A percentile compares a stretch with the other conserved stretches of the same genome.
Conservation (phyloP, 2,113 vertebrate species). For the Tursiops truncatus region DNA sequence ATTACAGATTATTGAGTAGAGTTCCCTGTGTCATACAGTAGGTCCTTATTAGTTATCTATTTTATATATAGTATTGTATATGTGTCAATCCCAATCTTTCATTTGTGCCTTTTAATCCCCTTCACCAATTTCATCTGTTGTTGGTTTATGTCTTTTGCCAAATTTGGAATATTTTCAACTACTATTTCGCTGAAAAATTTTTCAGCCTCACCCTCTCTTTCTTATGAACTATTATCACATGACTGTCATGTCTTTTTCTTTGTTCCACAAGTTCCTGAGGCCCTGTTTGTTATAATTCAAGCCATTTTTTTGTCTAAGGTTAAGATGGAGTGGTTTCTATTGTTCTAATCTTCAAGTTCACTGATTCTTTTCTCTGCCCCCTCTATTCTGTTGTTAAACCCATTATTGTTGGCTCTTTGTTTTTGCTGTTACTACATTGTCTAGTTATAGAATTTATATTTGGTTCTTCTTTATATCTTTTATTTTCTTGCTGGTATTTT, state of each 20-base stretch:
- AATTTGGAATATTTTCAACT: background rate
- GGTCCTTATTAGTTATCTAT: background rate
- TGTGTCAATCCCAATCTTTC: background rate
- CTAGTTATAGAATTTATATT: background rate
- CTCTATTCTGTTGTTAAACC: background rate
- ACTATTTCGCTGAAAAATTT: background rate
- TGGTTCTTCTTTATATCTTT: background rate
- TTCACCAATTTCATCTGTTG: background rate
- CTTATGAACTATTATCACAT: background rate
- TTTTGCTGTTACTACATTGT: background rate
- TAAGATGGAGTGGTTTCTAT: background rate
- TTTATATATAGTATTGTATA: background rate
- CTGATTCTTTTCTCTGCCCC: background rate
- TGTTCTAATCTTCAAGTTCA: background rate
- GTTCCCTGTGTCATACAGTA: background rate
- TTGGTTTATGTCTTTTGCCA: background rate
- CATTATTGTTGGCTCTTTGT: background rate
- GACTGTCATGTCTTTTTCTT: background rate
- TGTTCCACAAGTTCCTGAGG: background rate
- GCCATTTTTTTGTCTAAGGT: background rate
- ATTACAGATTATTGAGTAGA: background rate
- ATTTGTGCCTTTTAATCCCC: background rate
- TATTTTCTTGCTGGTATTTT: background rate
- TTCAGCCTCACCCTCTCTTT: background rate
- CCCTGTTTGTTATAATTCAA: background rate